These are phyloP conservation scores for Salvelinus alpinus DNA, from an alignment of 2,113 vertebrate genomes.

Conservation along the genomic window DNA sequence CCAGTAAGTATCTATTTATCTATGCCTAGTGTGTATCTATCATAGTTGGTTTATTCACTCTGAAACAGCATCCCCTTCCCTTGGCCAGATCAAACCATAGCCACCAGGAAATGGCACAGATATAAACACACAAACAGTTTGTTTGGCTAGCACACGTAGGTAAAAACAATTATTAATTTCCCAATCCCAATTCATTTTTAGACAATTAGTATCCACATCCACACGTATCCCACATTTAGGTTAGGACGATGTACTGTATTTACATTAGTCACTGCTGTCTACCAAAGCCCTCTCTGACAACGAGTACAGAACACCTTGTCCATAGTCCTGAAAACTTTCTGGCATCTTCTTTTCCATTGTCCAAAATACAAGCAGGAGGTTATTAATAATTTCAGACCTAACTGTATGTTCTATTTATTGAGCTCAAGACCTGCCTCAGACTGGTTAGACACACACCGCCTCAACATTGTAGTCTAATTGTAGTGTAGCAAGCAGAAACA, in stretches of 20 bases:
- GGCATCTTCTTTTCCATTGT: neutral
- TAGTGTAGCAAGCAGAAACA: neutral
- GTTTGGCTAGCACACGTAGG: neutral
- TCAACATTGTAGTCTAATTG: neutral
- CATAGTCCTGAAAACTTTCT: neutral
- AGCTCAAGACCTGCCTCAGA: neutral
- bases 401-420: neutral
- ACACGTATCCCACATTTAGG: too few species aligned
- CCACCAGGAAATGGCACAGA: neutral
- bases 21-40: neutral
- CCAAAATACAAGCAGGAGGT: neutral
- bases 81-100: neutral
- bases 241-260: too few species aligned
- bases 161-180: neutral
- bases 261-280: too few species aligned
- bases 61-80: neutral
- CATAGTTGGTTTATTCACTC: neutral
- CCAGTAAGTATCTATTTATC: slow-evolving; percentile 26
- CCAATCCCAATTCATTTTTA: neutral
- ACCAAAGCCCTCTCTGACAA: too few species aligned
- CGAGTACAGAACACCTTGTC: neutral
- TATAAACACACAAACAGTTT: neutral
- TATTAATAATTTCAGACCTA: neutral
- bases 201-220: too few species aligned
- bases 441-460: neutral